Base-by-base conservation (phyloP, 1,140 invertebrate genomes). In the Hermatobates lingyangjiaoensis region DNA sequence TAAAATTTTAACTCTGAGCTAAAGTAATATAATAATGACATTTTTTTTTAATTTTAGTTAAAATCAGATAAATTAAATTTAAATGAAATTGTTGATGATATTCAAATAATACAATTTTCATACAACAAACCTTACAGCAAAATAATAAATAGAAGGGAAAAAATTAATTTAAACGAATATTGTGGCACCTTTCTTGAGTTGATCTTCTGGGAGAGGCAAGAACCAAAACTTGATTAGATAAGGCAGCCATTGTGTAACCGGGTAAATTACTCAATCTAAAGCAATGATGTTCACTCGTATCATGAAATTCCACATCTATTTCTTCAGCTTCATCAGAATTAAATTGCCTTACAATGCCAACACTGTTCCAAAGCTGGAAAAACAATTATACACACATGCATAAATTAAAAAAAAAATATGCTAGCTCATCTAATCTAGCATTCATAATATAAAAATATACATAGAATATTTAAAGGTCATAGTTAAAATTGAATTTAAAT, bases 231-330 rank as follows among this genome's bases (percentile, higher is more conserved):
- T 83, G 73, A 2, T 71, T 66, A 21, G 87, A 89, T 40, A 98
- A 62, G 40, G 82, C 80, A 24, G 87, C 91, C 72, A 97, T 79
- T 14, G 78, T 82, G 62, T 85, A 80, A 56, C 76, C 74, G 5
- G 80, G 66, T 60, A 80, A 77, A 69, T 95, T 97, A 57, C 76
- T 78, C 25, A 96, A 73, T 64, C 93, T 84, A 60, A 96, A 78
- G 4, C 84, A 76, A 66, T 93, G 89, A 69, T 97, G 89, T 30
- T 85, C 67, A n/a, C 77, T 74, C 0, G 80, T 75, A 68, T 97
- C 88, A 60, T 96, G 90, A 68, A 97, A 98, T 63, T 95, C 89
- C 10, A 96, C 81, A 65, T 95, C 89, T 52, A 98, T 92, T 20
- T 77, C 81, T 27, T 80, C 80, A 18, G 83, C 77, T 51, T 81